Evolutionary conservation across 1,140 invertebrate genomes (phyloP), one percentile per base, ranked within the genome.

Genomic region (Plodia interpunctella): DNA sequence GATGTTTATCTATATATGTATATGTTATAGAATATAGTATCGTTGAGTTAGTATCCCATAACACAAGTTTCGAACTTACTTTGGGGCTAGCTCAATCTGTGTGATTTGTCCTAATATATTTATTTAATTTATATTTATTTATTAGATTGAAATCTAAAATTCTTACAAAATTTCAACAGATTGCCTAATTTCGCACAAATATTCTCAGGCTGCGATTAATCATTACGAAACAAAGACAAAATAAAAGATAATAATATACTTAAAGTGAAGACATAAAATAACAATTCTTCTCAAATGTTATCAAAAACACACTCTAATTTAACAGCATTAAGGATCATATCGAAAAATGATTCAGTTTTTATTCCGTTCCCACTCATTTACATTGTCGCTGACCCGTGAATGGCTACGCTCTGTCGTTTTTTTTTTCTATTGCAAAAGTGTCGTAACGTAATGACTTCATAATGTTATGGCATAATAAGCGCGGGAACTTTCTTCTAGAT

Each of bases 381-480:
- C 49, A 66, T 64, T 57, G 59, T 61, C 63, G 66, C 59, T 72
- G 70, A 75, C 70, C 72, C 67, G 62, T 65, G 62, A 75, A 62
- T 38, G 51, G 59, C 67, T 71, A 63, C 63, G 67, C 66, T 66
- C 57, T 66, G 38, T 62, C 62, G 21, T 63, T 44, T 63, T 57
- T 71, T 66, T 63, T 67, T 68, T 52, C 55, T 54, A 61, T 63
- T 58, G 15, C 32, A 62, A 63, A 28, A 21, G 58, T 68, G 62
- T 38, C 66, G 66, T 60, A 68, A 68, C 50, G 66, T 60, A 68
- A 68, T 55, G 53, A 25, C 64, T 59, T 56, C 62, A 55, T 59
- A 60, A 64, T 60, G 52, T 65, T 59, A 59, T 68, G 57, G 52
- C 65, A 60, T 52, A 53, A 53, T 25, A 25, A 35, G 10, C 32